phyloP scores from a whole-genome alignment of 2,797 vertebrate genomes.

The Pseudopleuronectes americanus region DNA sequence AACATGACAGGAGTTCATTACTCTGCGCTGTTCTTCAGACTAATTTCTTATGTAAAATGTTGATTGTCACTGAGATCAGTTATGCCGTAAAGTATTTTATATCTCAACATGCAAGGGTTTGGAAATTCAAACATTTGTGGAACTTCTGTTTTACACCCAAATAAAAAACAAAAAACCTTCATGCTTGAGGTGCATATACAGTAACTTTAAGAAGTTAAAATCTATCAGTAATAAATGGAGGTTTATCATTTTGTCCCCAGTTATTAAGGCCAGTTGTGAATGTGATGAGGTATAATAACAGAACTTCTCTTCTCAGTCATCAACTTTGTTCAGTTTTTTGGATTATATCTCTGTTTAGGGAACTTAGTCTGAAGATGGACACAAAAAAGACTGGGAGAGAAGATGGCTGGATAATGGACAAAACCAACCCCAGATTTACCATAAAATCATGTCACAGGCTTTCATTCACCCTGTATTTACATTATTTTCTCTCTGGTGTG shows the following conservation, averaged over 20 bases:
- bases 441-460: neutral
- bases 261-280: neutral
- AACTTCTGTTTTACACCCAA: neutral
- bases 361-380: neutral
- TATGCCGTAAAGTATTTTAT: neutral
- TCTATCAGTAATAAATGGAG: neutral
- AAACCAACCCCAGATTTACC: too few relatives aligned
- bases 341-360: neutral
- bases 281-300: too few relatives aligned
- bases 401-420: too few relatives aligned
- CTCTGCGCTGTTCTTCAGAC: neutral
- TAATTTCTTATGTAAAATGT: neutral
- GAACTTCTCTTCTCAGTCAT: too few relatives aligned
- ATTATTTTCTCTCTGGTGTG: neutral
- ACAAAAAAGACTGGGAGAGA: too few relatives aligned
- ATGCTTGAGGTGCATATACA: neutral
- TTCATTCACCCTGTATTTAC: neutral
- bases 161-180: neutral
- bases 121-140: neutral
- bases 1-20: slow-evolving; percentile 8
- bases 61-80: too few relatives aligned
- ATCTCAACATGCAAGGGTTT: neutral
- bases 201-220: neutral
- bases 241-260: neutral
- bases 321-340: too few relatives aligned